Evolutionary conservation across 2,797 vertebrate species (phyloP).

Genomic region (Saxicola maurus): DNA sequence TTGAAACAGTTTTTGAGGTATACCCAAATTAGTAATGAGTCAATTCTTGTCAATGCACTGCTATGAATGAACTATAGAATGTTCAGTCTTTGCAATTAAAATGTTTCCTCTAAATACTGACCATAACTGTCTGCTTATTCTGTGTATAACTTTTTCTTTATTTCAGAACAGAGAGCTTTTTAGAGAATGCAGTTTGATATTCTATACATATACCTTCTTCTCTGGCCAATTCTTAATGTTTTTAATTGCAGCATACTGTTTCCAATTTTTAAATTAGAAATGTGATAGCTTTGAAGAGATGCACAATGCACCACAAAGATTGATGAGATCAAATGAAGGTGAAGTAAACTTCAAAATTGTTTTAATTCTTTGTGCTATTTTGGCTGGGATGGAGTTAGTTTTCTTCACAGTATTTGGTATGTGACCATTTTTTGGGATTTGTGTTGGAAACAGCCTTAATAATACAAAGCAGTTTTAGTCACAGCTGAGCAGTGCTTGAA

Average conservation of each 20-base stretch:
- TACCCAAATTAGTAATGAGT: not conserved
- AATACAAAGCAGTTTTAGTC: not conserved
- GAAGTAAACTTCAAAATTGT: not conserved
- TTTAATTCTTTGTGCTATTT: not conserved
- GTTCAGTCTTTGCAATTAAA: not conserved
- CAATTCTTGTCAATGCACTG: not conserved
- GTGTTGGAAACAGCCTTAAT: accelerated
- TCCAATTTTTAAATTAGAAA: not conserved
- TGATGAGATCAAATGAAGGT: not conserved
- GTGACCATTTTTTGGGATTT: not conserved
- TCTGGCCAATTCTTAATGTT: not conserved
- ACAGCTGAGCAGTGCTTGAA: accelerated
- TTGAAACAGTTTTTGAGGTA: not conserved
- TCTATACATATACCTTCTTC: not conserved
- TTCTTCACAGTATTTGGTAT: not conserved
- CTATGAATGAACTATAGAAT: not conserved
- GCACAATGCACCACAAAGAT: not conserved
- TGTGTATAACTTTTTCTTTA: not conserved
- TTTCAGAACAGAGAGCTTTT: not conserved
- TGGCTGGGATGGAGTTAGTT: not conserved
- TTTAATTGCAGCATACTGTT: not conserved
- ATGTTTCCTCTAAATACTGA: not conserved
- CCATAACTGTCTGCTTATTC: not conserved
- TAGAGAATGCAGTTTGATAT: not conserved
- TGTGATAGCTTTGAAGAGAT: not conserved